These are phyloP conservation scores for Prosopocoilus inquinatus DNA, from an alignment of 2,888 invertebrate genomes.

Conservation along the genomic window DNA sequence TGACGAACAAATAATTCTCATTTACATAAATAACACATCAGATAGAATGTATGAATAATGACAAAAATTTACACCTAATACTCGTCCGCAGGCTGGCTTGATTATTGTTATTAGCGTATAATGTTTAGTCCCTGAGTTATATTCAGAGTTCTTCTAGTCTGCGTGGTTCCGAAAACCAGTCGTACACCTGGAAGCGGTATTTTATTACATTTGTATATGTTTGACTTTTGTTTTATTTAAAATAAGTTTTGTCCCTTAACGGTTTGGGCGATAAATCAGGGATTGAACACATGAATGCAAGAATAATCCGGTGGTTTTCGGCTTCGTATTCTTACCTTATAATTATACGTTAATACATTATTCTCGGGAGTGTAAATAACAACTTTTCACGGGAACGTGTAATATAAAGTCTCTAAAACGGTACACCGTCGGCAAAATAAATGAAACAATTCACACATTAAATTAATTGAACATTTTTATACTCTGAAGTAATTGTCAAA, in stretches of 20 bases:
- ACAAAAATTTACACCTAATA: constrained; percentile 25
- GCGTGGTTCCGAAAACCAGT: constrained; percentile 18
- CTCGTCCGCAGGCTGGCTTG: constrained; percentile 5
- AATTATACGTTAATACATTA: too few relatives aligned
- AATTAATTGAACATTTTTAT: too few relatives aligned
- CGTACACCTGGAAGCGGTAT: constrained; percentile 8
- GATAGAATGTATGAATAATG: constrained; percentile 23
- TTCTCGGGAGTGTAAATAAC: too few relatives aligned
- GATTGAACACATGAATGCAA: constrained; percentile 2
- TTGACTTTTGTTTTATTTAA: constrained; percentile 3
- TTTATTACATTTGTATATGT: constrained; percentile 5
- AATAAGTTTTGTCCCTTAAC: constrained; percentile 1
- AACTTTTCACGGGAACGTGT: too few relatives aligned
- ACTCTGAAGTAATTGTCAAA: too few relatives aligned
- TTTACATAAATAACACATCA: not conserved
- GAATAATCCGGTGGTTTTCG: not conserved
- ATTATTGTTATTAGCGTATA: constrained; percentile 20
- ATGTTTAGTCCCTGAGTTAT: constrained; percentile 13
- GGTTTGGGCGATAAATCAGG: not conserved
- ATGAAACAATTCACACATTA: too few relatives aligned
- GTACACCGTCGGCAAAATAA: too few relatives aligned
- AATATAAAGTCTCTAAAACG: too few relatives aligned
- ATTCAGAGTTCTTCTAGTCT: constrained; percentile 13
- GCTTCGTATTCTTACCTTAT: too few relatives aligned
- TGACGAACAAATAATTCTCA: constrained; percentile 4